These are phyloP conservation scores for Dendropsophus ebraccatus DNA, from an alignment of 2,113 vertebrate species.

Conservation along the genomic window DNA sequence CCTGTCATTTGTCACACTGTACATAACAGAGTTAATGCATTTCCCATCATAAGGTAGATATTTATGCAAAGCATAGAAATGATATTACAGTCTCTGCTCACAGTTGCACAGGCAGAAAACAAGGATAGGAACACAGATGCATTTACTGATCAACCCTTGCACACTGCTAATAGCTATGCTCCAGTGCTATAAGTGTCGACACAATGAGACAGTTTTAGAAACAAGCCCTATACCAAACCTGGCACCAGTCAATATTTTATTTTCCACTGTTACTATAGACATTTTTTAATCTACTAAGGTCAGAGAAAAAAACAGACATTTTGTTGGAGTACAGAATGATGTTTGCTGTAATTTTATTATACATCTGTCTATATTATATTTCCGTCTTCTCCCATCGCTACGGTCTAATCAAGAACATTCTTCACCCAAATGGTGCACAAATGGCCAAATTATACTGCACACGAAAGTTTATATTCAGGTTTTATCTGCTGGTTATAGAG, in stretches of 20 bases:
- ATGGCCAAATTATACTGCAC: conserved; percentile 13
- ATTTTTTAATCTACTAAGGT: background rate
- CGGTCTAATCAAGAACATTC: background rate
- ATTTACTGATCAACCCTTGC: conserved; percentile 43
- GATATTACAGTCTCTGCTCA: conserved; percentile 57
- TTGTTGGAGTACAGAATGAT: conserved; percentile 10
- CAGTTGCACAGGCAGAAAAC: conserved; percentile 41
- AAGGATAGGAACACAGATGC: conserved; percentile 31
- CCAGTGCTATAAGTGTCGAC: background rate
- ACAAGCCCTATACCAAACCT: background rate
- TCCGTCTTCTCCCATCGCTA: background rate
- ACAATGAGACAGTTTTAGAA: conserved; percentile 9
- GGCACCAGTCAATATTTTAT: background rate
- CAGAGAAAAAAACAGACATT: background rate
- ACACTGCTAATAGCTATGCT: conserved; percentile 27
- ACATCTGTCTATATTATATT: conserved; percentile 30
- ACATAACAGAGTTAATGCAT: conserved; percentile 53
- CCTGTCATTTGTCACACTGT: conserved; percentile 43
- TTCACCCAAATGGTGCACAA: conserved; percentile 14
- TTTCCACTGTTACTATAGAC: background rate
- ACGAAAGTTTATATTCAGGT: conserved; percentile 5
- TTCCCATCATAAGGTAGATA: conserved; percentile 54
- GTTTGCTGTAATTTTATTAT: background rate
- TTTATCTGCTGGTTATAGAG: conserved; percentile 21
- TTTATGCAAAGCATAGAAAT: conserved; percentile 61